phyloP scores from a whole-genome alignment of 2,888 invertebrate genomes.

The Notocelia uddmanniana region DNA sequence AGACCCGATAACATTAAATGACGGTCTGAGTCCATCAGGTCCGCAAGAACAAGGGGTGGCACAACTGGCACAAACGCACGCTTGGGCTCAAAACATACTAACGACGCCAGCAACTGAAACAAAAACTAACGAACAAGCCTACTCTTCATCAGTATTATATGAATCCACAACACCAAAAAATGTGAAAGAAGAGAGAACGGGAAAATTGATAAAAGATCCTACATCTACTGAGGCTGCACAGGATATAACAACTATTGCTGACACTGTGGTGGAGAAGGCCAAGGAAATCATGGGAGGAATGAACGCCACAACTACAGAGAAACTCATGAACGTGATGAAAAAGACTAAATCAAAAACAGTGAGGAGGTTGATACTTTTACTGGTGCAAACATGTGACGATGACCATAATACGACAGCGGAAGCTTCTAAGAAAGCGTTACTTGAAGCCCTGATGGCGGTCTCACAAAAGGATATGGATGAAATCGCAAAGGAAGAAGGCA shows the following conservation, averaged over 20 bases:
- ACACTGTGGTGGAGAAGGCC: constrained; percentile 88
- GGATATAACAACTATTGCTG: constrained; percentile 88
- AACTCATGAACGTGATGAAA: constrained; percentile 92
- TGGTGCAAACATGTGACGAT: constrained; percentile 92
- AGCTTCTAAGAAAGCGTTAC: constrained; percentile 88
- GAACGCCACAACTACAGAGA: constrained; percentile 90
- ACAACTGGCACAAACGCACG: constrained; percentile 63
- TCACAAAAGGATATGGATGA: constrained; percentile 85
- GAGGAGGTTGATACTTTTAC: constrained; percentile 89
- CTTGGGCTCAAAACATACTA: constrained; percentile 64
- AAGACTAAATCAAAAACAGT: constrained; percentile 92
- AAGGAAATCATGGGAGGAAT: constrained; percentile 91
- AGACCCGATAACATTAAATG: constrained; percentile 90
- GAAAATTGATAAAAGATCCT: constrained; percentile 69
- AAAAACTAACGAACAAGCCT: constrained; percentile 66
- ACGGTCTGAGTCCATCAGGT: constrained; percentile 83
- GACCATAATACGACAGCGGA: constrained; percentile 90
- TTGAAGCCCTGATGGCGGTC: constrained; percentile 89
- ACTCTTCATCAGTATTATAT: constrained; percentile 65
- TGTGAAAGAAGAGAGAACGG: constrained; percentile 66
- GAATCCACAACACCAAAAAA: constrained; percentile 64
- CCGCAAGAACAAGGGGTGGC: constrained; percentile 59
- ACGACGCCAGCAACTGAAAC: constrained; percentile 65
- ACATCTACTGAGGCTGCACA: constrained; percentile 83
- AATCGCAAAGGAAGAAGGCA: constrained; percentile 73